Evolutionary conservation across 1,140 invertebrate species (phyloP).

Genomic region (Drosophila triauraria): DNA sequence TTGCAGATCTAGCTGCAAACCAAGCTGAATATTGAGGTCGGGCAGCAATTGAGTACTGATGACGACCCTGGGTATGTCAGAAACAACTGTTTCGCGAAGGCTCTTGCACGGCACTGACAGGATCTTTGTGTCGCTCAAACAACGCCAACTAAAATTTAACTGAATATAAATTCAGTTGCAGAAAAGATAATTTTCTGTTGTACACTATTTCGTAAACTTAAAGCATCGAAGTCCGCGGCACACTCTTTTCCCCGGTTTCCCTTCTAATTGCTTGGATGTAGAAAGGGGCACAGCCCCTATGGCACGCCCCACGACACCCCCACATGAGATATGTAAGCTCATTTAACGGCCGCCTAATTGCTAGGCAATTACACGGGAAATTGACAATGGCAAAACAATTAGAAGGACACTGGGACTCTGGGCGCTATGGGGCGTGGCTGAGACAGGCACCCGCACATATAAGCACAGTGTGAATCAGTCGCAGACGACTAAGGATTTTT

Average conservation of each 20-base stretch:
- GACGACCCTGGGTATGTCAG: too few species aligned
- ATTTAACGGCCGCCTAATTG: constrained; percentile 67
- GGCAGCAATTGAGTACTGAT: background rate
- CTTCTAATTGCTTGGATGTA: constrained; percentile 58
- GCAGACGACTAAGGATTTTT: constrained; percentile 29
- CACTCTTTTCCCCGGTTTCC: constrained; percentile 17
- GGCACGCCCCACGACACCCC: constrained; percentile 1
- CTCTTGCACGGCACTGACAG: background rate
- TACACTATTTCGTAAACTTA: background rate
- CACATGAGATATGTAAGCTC: constrained; percentile 63
- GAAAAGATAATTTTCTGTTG: background rate
- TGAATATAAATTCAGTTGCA: background rate
- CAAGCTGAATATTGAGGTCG: too few species aligned
- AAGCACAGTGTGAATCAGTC: constrained; percentile 1
- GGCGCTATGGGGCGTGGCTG: constrained; percentile 64
- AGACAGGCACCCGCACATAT: constrained; percentile 21
- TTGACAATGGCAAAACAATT: constrained; percentile 80
- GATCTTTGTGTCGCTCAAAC: background rate
- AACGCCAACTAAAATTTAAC: background rate
- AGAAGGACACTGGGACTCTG: constrained; percentile 45
- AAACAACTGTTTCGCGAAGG: too few species aligned
- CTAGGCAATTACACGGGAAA: constrained; percentile 72
- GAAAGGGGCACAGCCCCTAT: constrained; percentile 6
- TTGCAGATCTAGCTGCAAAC: too few species aligned
- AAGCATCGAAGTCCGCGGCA: background rate